phyloP scores from a whole-genome alignment of 2,113 vertebrate species.

The Lepisosteus oculatus region DNA sequence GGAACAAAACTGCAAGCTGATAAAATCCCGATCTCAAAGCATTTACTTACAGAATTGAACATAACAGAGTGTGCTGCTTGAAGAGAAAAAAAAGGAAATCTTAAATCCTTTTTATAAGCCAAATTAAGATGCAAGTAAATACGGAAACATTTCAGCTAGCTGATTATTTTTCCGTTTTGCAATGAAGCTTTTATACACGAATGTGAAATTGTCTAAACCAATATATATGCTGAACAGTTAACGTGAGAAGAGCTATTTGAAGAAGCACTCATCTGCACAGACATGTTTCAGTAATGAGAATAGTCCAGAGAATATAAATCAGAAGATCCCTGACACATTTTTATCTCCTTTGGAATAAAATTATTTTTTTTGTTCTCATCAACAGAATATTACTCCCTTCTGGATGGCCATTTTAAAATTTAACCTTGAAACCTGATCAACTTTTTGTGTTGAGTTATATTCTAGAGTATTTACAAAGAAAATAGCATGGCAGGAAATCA shows the following conservation, averaged over 20 bases:
- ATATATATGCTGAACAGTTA: slow-evolving; percentile 61
- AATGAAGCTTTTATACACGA: slow-evolving; percentile 49
- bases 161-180: slow-evolving; percentile 57
- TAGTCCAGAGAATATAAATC: slow-evolving; percentile 34
- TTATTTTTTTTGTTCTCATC: slow-evolving; percentile 6
- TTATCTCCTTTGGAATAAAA: neutral
- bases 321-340: slow-evolving; percentile 4
- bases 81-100: neutral
- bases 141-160: slow-evolving; percentile 40
- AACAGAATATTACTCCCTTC: slow-evolving; percentile 14
- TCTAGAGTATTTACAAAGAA: too few species aligned
- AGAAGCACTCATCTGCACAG: slow-evolving; percentile 35
- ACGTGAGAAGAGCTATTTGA: slow-evolving; percentile 33
- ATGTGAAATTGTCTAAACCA: slow-evolving; percentile 61
- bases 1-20: slow-evolving; percentile 5
- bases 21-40: neutral
- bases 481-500: too few species aligned
- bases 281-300: slow-evolving; percentile 31
- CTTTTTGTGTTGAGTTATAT: too few species aligned
- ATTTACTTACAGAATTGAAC: neutral
- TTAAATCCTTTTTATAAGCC: slow-evolving; percentile 26
- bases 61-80: neutral
- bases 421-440: too few species aligned
- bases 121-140: slow-evolving; percentile 62
- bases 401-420: neutral